A percentile compares a stretch with the other conserved stretches of the same genome.
Evolutionary conservation across 2,888 invertebrate species (phyloP).

Genomic region (Pristionchus entomophagus): DNA sequence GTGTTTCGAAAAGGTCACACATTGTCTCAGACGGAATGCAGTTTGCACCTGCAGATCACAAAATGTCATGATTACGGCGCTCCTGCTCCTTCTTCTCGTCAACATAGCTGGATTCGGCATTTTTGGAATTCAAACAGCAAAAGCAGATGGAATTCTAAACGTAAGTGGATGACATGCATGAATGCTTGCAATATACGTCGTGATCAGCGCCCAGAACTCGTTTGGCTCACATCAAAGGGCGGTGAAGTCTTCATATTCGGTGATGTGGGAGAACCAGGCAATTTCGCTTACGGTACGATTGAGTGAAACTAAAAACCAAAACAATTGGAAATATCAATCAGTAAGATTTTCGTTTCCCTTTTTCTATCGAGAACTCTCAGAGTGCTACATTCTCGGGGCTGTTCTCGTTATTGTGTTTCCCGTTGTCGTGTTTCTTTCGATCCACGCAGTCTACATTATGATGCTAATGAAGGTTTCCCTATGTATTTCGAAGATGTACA

Average conservation of each 20-base stretch:
- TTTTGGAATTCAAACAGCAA: not conserved
- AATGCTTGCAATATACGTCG: too few relatives aligned
- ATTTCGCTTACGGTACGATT: not conserved
- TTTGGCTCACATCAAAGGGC: not conserved
- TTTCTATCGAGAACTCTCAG: too few relatives aligned
- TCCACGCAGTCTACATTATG: not conserved
- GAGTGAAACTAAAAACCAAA: too few relatives aligned
- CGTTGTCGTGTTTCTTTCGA: not conserved
- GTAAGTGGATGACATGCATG: not conserved
- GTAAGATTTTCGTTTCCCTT: too few relatives aligned
- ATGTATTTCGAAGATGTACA: too few relatives aligned
- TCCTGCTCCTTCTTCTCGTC: not conserved
- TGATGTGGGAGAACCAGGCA: not conserved
- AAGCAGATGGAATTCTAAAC: not conserved
- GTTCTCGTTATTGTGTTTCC: not conserved
- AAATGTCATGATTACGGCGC: not conserved
- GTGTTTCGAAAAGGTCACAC: not conserved
- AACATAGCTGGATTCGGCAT: conserved; percentile 10
- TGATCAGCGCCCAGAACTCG: not conserved
- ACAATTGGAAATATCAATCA: not conserved
- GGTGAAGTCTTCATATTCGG: not conserved
- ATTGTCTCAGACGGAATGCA: not conserved
- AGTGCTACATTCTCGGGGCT: not conserved
- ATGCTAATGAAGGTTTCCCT: not conserved
- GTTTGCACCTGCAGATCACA: not conserved